Evolutionary conservation across 2,113 vertebrate species (phyloP).

Genomic region (Isichthys henryi): DNA sequence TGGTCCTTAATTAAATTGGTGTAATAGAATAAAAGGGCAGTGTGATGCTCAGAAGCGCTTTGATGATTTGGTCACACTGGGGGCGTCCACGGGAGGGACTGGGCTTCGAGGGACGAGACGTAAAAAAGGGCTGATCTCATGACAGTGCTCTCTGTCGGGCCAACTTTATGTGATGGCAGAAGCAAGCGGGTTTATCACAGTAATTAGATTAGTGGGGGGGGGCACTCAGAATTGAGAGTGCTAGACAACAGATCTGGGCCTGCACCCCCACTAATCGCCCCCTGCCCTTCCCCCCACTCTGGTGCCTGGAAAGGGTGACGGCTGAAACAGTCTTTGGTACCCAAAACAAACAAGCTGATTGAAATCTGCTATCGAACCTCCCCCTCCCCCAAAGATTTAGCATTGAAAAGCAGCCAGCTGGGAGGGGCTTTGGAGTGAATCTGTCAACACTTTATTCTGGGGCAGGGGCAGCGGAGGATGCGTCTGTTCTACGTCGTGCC

Average conservation of each 20-base stretch:
- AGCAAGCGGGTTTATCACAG: neutral
- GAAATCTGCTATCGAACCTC: neutral
- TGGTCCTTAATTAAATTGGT: conserved; percentile 5
- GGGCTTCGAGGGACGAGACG: neutral
- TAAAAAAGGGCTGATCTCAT: neutral
- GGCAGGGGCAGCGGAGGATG: neutral
- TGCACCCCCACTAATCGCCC: neutral
- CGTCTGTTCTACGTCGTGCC: neutral
- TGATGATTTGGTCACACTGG: neutral
- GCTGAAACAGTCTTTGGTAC: neutral
- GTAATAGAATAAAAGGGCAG: neutral
- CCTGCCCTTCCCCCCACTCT: neutral
- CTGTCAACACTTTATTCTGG: neutral
- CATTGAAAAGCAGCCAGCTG: neutral
- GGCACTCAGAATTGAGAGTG: neutral
- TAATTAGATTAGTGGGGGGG: conserved; percentile 7
- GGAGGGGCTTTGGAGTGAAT: neutral
- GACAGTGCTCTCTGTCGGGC: neutral
- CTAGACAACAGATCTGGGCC: neutral
- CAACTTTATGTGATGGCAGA: neutral
- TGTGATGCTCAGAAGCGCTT: neutral
- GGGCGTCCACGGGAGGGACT: neutral
- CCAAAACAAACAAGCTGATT: conserved; percentile 12
- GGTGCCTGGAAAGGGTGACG: neutral
- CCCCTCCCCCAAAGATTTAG: neutral